Base-by-base conservation (phyloP, 2,888 invertebrate genomes). In the Drosophila diplacantha region DNA sequence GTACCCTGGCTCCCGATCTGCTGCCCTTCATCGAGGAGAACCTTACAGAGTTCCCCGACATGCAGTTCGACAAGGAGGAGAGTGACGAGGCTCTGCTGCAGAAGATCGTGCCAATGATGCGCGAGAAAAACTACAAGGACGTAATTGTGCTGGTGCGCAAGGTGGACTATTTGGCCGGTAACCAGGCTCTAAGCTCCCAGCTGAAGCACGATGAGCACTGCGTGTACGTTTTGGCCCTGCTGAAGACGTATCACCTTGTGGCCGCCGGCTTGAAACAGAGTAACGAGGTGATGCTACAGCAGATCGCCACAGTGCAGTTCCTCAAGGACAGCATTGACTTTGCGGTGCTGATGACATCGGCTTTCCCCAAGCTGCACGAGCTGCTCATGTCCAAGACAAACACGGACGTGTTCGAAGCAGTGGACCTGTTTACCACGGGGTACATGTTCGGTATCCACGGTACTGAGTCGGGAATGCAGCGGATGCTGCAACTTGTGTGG, bases 371-470 rank as follows among this genome's bases (percentile, higher is more conserved):
- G n/a, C 92, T 96, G 61, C 92, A 93, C 72, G 91, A 93, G 20
- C 88, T 97, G 81, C 89, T 97, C 12, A 91, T 92, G 86, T 93
- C 94, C 0, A 91, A 92, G 71, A 91, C 92, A 66, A 91, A 93
- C 5, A 91, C 93, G 0, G 97, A 97, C 86, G 94, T 96, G 14
- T 91, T 93, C 54, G 98, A 97, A 86, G 94, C 97, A 0, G 94
- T 98, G 26, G 93, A 95, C 62, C 96, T 97, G 85, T 94, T 98
- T 75, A 94, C 95, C 0, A 92, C 93, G 0, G 94, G 95, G 0
- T 93, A 92, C 81, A 91, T 93, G 71, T 95, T 95, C 83, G 92
- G 93, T 54, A 91, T 96, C n/a, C 91, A 92, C 65, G 92, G 92
- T 51, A 93, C 93, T 4, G 91, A 92, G 73, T 82, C 89, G 34